Evolutionary conservation across 2,797 vertebrate genomes (phyloP), one percentile per base, ranked within the genome.

Genomic region (Anableps anableps): DNA sequence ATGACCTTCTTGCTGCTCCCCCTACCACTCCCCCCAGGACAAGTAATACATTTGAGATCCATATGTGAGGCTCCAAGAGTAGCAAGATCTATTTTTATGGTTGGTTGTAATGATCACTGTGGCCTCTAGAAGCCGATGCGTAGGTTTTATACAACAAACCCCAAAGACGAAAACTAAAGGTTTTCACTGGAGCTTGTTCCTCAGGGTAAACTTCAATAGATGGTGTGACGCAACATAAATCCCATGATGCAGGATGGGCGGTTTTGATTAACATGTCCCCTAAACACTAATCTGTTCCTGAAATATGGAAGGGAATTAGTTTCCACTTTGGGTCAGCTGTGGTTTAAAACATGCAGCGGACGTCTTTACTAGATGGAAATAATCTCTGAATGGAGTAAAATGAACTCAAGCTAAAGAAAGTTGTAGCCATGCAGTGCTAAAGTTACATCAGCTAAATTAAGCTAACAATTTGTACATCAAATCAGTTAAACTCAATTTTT

Each of bases 201-300:
- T 58, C 10, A 1, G 41, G 75, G 23, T 31, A 68, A 64, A 8
- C 60, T 11, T 38, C 75, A 84, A 75, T 73, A 19, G 29, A 29
- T 36, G 34, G 50, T 34, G 55, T 88, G 86, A 90, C 73, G 81
- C 78, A 86, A 91, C 75, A 8, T 75, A 87, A 90, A 91, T 90
- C 88, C 89, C 84, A 17, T 23, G 38, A 1, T 10, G 62, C 77
- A 66, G 83, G 77, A 84, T 31, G 55, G 81, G 5, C 58, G 72
- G 10, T 47, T 89, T 88, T 89, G 89, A 94, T 92, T 79, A 91
- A 80, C 83, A 85, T 80, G 86, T 84, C 80, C 74, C 58, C 58
- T 62, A n/a, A 73, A 75, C 80, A 71, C 75, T 91, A 88, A 92
- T 91, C 88, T 86, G 60, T n/a, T 71, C 71, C 62, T 76, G 74